These are phyloP conservation scores for Tyrophagus putrescentiae DNA, from an alignment of 1,140 invertebrate genomes.

Conservation along the genomic window DNA sequence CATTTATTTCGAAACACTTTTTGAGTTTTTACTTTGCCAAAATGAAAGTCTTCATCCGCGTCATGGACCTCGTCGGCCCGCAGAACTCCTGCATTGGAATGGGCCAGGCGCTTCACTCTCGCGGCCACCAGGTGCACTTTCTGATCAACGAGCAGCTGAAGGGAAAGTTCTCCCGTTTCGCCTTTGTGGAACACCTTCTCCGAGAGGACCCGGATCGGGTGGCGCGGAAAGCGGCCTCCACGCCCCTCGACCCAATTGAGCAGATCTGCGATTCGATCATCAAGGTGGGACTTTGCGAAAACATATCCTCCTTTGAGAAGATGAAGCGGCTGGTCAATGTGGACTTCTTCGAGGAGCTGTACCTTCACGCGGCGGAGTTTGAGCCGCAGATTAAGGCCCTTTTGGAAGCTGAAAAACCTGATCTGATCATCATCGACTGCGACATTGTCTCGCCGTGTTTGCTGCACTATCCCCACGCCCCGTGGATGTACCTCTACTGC, in stretches of 20 bases:
- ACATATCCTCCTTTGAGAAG: neutral
- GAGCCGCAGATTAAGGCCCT: neutral
- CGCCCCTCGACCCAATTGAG: neutral
- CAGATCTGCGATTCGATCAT: neutral
- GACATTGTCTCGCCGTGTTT: constrained; percentile 11
- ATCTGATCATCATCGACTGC: constrained; percentile 3
- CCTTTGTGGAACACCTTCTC: neutral
- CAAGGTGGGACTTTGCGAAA: neutral
- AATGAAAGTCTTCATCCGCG: constrained; percentile 9
- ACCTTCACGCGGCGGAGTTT: neutral
- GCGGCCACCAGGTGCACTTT: constrained; percentile 7
- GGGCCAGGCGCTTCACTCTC: neutral
- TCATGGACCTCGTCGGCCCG: constrained; percentile 13
- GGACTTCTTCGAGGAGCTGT: neutral
- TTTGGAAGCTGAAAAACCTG: constrained; percentile 6
- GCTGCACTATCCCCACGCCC: neutral
- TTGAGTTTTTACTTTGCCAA: neutral
- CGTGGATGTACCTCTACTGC: constrained; percentile 12
- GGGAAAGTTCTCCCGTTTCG: neutral
- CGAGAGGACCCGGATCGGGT: neutral
- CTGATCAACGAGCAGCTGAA: neutral
- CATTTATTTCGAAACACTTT: neutral
- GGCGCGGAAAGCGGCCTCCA: neutral
- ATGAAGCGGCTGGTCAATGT: neutral
- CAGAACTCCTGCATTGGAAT: constrained; percentile 19